These are phyloP conservation scores for Hydrozoanthus gracilis DNA, from an alignment of 92 coral and sea anemone genomes.

Conservation along the genomic window DNA sequence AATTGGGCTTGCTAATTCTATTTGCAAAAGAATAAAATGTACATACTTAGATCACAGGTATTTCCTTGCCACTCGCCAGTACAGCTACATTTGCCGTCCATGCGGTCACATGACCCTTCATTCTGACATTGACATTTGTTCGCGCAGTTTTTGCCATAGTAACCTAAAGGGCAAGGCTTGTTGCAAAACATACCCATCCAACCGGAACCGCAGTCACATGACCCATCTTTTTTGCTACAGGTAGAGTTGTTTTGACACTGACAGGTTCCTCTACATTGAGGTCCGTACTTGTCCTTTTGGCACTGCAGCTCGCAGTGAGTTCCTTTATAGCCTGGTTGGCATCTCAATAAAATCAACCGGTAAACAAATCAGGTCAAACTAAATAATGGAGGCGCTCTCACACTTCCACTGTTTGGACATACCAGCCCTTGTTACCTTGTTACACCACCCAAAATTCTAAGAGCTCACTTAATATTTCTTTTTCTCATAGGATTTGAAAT, in stretches of 20 bases:
- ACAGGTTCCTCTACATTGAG: conserved; percentile 76
- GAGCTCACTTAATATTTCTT: too few species aligned
- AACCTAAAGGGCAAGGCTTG: conserved; percentile 81
- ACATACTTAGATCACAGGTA: conserved; percentile 39
- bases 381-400: not conserved
- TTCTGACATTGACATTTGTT: conserved; percentile 77
- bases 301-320: conserved; percentile 69
- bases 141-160: conserved; percentile 85
- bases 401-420: not conserved
- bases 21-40: not conserved
- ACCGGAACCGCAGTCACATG: conserved; percentile 83
- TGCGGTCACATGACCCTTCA: conserved; percentile 79
- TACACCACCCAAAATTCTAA: too few species aligned
- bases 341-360: conserved; percentile 33
- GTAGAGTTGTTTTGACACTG: conserved; percentile 86
- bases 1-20: not conserved
- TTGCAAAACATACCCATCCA: conserved; percentile 84
- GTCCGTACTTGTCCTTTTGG: conserved; percentile 74
- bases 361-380: not conserved
- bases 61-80: conserved; percentile 44
- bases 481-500: too few species aligned
- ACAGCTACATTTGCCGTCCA: conserved; percentile 57
- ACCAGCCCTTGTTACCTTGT: too few species aligned
- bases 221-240: conserved; percentile 81
- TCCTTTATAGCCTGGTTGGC: conserved; percentile 78